Percentiles rank a stretch among this genome's conserved stretches.
These are phyloP conservation scores for Radopholus similis DNA, from an alignment of 1,140 invertebrate genomes.

Conservation along the genomic window DNA sequence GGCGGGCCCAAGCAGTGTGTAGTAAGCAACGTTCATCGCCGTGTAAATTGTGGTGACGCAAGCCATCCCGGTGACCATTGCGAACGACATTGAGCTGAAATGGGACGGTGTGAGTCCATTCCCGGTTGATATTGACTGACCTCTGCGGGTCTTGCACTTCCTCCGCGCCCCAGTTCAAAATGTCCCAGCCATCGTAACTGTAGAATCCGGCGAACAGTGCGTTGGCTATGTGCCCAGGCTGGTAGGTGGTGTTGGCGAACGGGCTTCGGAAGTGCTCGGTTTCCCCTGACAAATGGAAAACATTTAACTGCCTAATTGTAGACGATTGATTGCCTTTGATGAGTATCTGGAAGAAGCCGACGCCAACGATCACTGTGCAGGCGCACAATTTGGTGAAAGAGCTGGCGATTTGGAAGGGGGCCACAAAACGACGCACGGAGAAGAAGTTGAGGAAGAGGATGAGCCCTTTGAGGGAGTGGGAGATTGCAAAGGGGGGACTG, in stretches of 20 bases:
- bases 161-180: slow-evolving; percentile 45
- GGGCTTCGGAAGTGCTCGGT: slow-evolving; percentile 7
- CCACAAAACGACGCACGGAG: slow-evolving; percentile 41
- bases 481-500: not conserved
- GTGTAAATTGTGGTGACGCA: slow-evolving; percentile 38
- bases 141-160: slow-evolving; percentile 44
- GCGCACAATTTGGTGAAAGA: slow-evolving; percentile 42
- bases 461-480: not conserved
- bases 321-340: slow-evolving; percentile 23
- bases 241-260: slow-evolving; percentile 13
- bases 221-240: slow-evolving; percentile 1
- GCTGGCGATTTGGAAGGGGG: slow-evolving; percentile 46
- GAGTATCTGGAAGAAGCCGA: slow-evolving; percentile 40
- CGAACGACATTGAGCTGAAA: slow-evolving; percentile 49
- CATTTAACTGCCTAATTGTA: not conserved
- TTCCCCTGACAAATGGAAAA: not conserved
- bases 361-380: slow-evolving; percentile 39
- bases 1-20: slow-evolving; percentile 29
- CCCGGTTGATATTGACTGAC: too few species aligned
- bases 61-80: slow-evolving; percentile 45
- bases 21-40: slow-evolving; percentile 44
- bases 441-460: slow-evolving; percentile 49
- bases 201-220: slow-evolving; percentile 44
- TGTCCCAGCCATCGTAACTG: slow-evolving; percentile 50
- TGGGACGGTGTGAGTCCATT: too few species aligned